Evolutionary conservation across 2,797 vertebrate genomes (phyloP).

Genomic region (Crenichthys baileyi): DNA sequence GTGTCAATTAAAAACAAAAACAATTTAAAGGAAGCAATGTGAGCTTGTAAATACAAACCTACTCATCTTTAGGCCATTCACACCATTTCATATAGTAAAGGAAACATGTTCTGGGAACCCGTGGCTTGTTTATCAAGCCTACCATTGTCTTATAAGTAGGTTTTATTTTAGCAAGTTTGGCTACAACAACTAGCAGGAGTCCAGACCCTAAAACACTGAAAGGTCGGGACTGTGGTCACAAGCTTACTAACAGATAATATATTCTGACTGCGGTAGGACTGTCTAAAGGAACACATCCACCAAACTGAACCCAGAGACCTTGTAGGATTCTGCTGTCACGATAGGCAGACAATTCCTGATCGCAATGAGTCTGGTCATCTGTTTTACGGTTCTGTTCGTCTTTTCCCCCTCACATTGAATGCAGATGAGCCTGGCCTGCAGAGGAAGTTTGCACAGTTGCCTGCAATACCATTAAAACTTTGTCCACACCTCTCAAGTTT

Average conservation of each 20-base stretch:
- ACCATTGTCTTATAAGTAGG: neutral
- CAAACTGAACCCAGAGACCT: neutral
- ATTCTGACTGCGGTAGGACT: neutral
- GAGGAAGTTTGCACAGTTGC: neutral
- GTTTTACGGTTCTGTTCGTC: slow-evolving; percentile 1
- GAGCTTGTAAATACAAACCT: neutral
- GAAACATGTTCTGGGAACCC: neutral
- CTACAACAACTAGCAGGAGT: neutral
- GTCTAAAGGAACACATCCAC: neutral
- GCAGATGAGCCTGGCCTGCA: neutral
- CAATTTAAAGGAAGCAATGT: neutral
- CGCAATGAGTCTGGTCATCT: neutral
- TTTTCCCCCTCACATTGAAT: neutral
- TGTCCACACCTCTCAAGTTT: neutral
- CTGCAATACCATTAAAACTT: slow-evolving; percentile 3
- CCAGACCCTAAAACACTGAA: neutral
- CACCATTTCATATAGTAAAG: neutral
- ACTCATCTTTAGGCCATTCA: neutral
- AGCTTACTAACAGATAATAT: neutral
- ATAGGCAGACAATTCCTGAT: neutral
- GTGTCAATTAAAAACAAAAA: neutral
- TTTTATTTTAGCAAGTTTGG: neutral
- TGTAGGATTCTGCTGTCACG: neutral
- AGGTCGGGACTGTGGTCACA: neutral
- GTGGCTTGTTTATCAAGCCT: neutral